Percentiles rank a stretch among this genome's conserved stretches.
Conservation (phyloP, 2,797 vertebrate genomes). For the Melanotaenia boesemani region DNA sequence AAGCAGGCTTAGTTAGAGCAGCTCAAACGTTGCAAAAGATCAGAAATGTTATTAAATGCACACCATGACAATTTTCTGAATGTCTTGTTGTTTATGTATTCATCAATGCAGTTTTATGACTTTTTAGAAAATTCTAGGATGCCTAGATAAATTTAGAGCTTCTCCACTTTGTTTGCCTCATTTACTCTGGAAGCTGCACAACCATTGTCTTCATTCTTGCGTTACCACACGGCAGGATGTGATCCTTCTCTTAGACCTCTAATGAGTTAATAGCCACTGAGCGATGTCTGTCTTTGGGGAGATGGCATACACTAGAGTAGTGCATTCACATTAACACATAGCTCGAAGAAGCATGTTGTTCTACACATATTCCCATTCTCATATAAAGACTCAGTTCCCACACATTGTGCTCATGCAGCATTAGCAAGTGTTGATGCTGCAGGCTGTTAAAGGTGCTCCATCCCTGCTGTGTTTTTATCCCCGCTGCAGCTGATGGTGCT, state of each 20-base stretch:
- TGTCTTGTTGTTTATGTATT: background rate
- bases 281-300: constrained; percentile 53
- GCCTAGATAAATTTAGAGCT: constrained; percentile 33
- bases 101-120: background rate
- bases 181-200: constrained; percentile 42
- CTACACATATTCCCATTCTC: constrained; percentile 46
- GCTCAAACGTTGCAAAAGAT: background rate
- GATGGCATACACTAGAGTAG: constrained; percentile 35
- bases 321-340: constrained; percentile 33
- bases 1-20: background rate
- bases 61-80: constrained; percentile 2
- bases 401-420: constrained; percentile 42
- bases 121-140: constrained; percentile 31
- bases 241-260: constrained; percentile 60
- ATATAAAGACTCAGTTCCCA: constrained; percentile 35
- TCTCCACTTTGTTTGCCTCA: constrained; percentile 44
- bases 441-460: constrained; percentile 66
- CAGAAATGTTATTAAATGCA: background rate
- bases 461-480: constrained; percentile 55
- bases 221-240: constrained; percentile 47
- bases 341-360: constrained; percentile 13
- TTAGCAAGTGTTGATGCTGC: constrained; percentile 63
- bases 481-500: constrained; percentile 39
- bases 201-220: constrained; percentile 34
- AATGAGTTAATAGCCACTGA: constrained; percentile 69